These are phyloP conservation scores for Polydesmus complanatus DNA, from an alignment of 2,888 invertebrate genomes.

Conservation along the genomic window DNA sequence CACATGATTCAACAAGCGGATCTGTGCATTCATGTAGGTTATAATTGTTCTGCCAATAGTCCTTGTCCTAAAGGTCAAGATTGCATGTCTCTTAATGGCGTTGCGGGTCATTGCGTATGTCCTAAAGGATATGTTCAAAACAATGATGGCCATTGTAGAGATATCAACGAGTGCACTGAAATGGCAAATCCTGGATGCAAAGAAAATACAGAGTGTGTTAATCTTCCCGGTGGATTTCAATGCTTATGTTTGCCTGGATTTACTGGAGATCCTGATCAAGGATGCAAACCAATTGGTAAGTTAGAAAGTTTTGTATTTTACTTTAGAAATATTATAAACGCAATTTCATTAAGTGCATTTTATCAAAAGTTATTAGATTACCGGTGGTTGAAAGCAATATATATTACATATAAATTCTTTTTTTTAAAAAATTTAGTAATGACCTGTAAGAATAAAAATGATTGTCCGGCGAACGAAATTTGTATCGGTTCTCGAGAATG, in stretches of 20 bases:
- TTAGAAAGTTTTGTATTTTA: not conserved
- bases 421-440: constrained; percentile 4
- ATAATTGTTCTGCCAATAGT: constrained; percentile 39
- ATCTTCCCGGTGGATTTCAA: constrained; percentile 49
- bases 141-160: constrained; percentile 62
- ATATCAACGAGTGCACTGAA: constrained; percentile 69
- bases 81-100: constrained; percentile 76
- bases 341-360: too few relatives aligned
- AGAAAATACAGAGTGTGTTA: constrained; percentile 72
- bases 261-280: constrained; percentile 19
- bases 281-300: constrained; percentile 19
- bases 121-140: constrained; percentile 69
- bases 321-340: not conserved
- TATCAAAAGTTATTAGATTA: not conserved
- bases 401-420: not conserved
- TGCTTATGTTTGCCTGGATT: constrained; percentile 19
- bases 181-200: constrained; percentile 57
- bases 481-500: constrained; percentile 85
- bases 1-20: constrained; percentile 25
- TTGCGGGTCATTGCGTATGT: constrained; percentile 84
- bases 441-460: constrained; percentile 28
- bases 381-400: not conserved
- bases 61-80: constrained; percentile 82
- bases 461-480: constrained; percentile 73
- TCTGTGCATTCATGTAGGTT: constrained; percentile 23